Base-by-base conservation (phyloP, 2,113 vertebrate genomes). In the Raja brachyura region DNA sequence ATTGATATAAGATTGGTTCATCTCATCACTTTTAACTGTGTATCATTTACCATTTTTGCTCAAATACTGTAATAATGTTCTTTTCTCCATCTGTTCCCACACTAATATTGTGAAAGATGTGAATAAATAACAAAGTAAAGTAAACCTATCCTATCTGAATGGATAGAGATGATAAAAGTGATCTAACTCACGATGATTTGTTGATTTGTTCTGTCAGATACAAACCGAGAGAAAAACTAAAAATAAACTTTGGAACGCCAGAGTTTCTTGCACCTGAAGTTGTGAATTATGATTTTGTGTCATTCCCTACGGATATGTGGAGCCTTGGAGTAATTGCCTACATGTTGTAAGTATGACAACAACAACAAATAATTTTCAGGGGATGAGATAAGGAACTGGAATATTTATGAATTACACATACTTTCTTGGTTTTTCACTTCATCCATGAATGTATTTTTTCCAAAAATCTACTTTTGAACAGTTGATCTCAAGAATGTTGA, bases 221-320 rank as follows among this genome's bases (percentile, higher is more conserved):
- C 86, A 98, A 99, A 94, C 99, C 98, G 93, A 97, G 98, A 74
- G 99, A 99, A 95, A 99, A 99, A 95, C 96, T 99, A 93, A 97
- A 95, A 95, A 97, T 99, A 94, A 99, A 99, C 94, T 99, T 99
- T 94, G 99, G 99, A 61, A 99, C 98, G 6, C 98, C 98, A 48
- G 99, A 99, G 94, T 99, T 99, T 94, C 96, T 99, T 93, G 98
- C 99, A 92, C 99, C 99, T 78, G 99, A 99, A 96, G 97, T 99
- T 81, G 98, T 99, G 95, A 99, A 97, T 95, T 99, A 99, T 9
- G 99, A 99, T 93, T 99, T 98, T 94, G 99, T 99, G 93, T 99
- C 99, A 93, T 99, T 99, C 95, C 97, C 98, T 74, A 99, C 99
- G 0, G 99, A 99, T 95, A 99, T 99, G 98, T 99, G 99, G 99